Evolutionary conservation across 2,888 invertebrate species (phyloP).

Genomic region (Liopterus haemorrhoidalis): DNA sequence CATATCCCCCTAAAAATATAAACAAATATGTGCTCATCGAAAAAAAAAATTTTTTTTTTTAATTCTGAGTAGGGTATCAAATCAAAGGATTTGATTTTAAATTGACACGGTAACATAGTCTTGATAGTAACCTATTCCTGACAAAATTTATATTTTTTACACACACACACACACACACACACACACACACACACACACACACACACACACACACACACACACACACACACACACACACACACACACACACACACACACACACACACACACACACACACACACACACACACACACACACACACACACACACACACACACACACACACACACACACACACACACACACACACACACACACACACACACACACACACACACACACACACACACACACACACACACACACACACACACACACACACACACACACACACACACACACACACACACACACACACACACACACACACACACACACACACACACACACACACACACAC

Average conservation of each 20-base stretch:
- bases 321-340: slow-evolving; percentile 5
- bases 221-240: slow-evolving; percentile 5
- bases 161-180: too few species aligned
- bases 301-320: slow-evolving; percentile 3
- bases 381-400: slow-evolving; percentile 5
- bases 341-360: slow-evolving; percentile 5
- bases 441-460: slow-evolving; percentile 3
- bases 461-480: slow-evolving; percentile 8
- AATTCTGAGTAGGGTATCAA: too few species aligned
- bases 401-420: slow-evolving; percentile 4
- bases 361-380: slow-evolving; percentile 5
- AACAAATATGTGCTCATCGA: too few species aligned
- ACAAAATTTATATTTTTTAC: too few species aligned
- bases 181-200: too few species aligned
- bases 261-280: slow-evolving; percentile 1
- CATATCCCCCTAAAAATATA: too few species aligned
- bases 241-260: slow-evolving; percentile 4
- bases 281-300: slow-evolving; percentile 5
- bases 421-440: slow-evolving; percentile 2
- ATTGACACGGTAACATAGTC: too few species aligned
- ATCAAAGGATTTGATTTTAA: too few species aligned
- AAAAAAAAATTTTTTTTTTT: too few species aligned
- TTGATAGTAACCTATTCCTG: too few species aligned
- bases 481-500: slow-evolving; percentile 9
- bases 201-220: slow-evolving; percentile 3